These are phyloP conservation scores for Drosophila erecta DNA, from an alignment of 1,140 invertebrate genomes.

Conservation along the genomic window DNA sequence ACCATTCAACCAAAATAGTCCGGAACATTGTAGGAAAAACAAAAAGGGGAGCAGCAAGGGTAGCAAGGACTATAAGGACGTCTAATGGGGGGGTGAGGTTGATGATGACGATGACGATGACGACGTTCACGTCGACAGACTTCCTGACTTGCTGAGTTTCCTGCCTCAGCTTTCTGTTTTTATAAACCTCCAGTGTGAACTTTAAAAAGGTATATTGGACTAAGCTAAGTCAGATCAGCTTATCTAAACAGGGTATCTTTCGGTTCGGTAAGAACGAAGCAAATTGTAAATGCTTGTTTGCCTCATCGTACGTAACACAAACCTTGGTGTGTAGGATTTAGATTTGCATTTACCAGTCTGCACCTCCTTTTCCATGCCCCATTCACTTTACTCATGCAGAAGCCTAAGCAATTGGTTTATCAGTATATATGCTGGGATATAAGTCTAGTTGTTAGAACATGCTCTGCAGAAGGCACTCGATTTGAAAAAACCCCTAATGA, in stretches of 20 bases:
- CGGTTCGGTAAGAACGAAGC: conserved; percentile 14
- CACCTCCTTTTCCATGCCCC: conserved; percentile 6
- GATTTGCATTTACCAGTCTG: conserved; percentile 67
- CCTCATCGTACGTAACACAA: conserved; percentile 35
- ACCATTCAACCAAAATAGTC: conserved; percentile 72
- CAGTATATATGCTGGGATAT: conserved; percentile 11
- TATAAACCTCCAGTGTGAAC: conserved; percentile 18
- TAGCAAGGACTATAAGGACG: conserved; percentile 16
- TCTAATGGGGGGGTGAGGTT: conserved; percentile 2
- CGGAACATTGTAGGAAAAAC: conserved; percentile 65
- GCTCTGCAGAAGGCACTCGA: conserved; percentile 35
- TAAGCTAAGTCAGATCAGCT: conserved; percentile 25
- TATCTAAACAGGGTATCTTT: conserved; percentile 22
- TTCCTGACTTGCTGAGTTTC: conserved; percentile 67
- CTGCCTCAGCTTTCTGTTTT: conserved; percentile 43
- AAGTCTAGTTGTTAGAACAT: conserved; percentile 25
- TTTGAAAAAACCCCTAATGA: conserved; percentile 50
- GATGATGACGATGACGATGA: conserved; percentile 34
- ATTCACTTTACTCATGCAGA: conserved; percentile 4
- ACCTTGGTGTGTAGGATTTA: conserved; percentile 49
- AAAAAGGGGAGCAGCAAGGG: conserved; percentile 13
- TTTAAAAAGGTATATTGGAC: conserved; percentile 25
- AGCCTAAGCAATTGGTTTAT: conserved; percentile 18
- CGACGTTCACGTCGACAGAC: conserved; percentile 42
- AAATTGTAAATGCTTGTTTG: conserved; percentile 12